A percentile compares a stretch with the other conserved stretches of the same genome.
Evolutionary conservation across 1,140 invertebrate species (phyloP).

Genomic region (Homalodisca vitripennis): DNA sequence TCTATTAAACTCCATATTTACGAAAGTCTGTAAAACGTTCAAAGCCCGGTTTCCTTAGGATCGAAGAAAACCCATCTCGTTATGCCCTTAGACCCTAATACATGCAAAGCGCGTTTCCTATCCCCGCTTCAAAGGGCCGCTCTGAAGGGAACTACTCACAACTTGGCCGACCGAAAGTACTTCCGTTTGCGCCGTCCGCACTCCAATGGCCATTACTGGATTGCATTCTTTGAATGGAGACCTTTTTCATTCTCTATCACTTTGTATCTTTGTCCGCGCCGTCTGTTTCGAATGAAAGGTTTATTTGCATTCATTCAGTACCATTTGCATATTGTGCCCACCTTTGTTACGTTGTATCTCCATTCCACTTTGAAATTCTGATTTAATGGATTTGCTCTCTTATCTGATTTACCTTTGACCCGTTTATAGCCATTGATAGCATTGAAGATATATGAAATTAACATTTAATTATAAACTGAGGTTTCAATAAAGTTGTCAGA

Average conservation of each 20-base stretch:
- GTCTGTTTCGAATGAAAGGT: too few relatives aligned
- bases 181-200: too few relatives aligned
- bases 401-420: slow-evolving; percentile 13
- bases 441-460: not conserved
- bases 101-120: slow-evolving; percentile 1
- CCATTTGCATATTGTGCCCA: slow-evolving; percentile 22
- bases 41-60: too few relatives aligned
- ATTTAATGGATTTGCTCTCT: slow-evolving; percentile 14
- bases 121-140: not conserved
- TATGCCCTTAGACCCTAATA: not conserved
- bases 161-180: too few relatives aligned
- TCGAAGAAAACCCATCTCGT: slow-evolving; percentile 13
- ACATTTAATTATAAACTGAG: slow-evolving; percentile 1
- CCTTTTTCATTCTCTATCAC: slow-evolving; percentile 11
- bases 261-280: slow-evolving; percentile 1
- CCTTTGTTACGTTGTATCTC: not conserved
- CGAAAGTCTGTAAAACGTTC: too few relatives aligned
- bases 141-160: too few relatives aligned
- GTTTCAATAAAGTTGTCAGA: too few relatives aligned
- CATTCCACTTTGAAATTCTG: slow-evolving; percentile 10
- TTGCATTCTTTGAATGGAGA: slow-evolving; percentile 13
- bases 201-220: slow-evolving; percentile 11
- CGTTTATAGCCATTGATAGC: not conserved
- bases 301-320: not conserved
- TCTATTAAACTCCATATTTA: too few relatives aligned